Evolutionary conservation across 2,113 vertebrate species (phyloP), one percentile per base, ranked within the genome.

Genomic region (Strigops habroptila): DNA sequence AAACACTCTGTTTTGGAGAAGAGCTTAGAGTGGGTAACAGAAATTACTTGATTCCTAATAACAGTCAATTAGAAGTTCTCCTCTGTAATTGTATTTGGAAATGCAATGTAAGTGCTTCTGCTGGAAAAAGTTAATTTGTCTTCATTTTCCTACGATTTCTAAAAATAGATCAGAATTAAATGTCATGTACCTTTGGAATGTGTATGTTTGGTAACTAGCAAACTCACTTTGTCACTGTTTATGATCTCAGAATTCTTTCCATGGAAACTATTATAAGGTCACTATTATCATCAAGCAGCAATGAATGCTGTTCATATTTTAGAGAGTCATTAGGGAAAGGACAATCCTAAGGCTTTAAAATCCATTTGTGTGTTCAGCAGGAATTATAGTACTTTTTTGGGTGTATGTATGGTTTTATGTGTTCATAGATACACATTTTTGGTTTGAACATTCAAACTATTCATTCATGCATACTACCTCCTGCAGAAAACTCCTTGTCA

Each of bases 141-240:
- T 97, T 96, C 52, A 88, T 97, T 98, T 97, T 96, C 96, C 78
- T 95, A 85, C 1, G 28, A 86, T 96, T 97, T 98, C 97, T 98
- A 98, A 98, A 97, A 97, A 97, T 98, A 98, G 88, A 43, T 92
- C 86, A 91, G 96, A 97, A 96, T 97, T 95, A 97, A 98, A 98
- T 98, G 97, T 97, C 97, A 97, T 96, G 97, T 97, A 98, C 97
- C 97, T 98, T 98, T 96, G 97, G 97, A 98, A 98, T 96, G 96
- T 96, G 83, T 97, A 96, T 90, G 94, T 97, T 97, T 94, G 95
- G 97, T 98, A 98, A 97, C 98, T 97, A 98, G 88, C 97, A 97
- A 97, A 98, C 97, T 97, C 90, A 95, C 97, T 92, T 97, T 95
- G 97, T 97, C 97, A 97, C 97, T 98, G 97, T 98, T 98, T 98